A percentile compares a stretch with the other conserved stretches of the same genome.
Conservation (phyloP, 2,888 invertebrate species). For the Neoscelio sp. region DNA sequence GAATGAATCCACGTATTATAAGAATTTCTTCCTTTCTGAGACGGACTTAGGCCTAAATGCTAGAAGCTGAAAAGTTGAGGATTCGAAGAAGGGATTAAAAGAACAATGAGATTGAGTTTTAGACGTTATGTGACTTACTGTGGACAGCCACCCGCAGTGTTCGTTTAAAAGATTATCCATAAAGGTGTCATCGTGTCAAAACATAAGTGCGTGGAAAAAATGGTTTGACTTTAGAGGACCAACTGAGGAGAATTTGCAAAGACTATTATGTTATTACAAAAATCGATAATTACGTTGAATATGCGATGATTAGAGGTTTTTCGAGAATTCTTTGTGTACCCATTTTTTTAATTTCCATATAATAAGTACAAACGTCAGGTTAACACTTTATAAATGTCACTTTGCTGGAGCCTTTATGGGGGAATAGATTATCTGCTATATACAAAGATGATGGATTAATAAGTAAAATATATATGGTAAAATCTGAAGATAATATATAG, state of each 20-base stretch:
- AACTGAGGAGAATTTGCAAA: constrained; percentile 27
- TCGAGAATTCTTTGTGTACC: constrained; percentile 12
- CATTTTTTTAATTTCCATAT: no score
- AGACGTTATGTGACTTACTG: constrained; percentile 55
- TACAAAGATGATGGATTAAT: no score
- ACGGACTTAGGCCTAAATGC: constrained; percentile 39
- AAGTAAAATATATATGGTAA: no score
- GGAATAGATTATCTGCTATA: no score
- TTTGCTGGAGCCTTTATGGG: no score
- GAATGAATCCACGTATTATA: constrained; percentile 44
- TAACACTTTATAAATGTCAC: no score
- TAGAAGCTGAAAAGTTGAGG: constrained; percentile 63
- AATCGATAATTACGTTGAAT: constrained; percentile 32
- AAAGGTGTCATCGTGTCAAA: constrained; percentile 81
- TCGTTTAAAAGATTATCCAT: constrained; percentile 81
- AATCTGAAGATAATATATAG: no score
- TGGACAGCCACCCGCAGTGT: constrained; percentile 75
- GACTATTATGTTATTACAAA: constrained; percentile 38
- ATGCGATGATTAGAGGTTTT: constrained; percentile 37
- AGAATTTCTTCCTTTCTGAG: constrained; percentile 37
- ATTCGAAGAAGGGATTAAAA: constrained; percentile 67
- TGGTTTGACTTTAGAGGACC: constrained; percentile 76
- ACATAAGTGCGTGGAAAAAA: constrained; percentile 74
- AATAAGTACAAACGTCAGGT: no score
- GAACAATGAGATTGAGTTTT: constrained; percentile 64